Evolutionary conservation across 2,888 invertebrate species (phyloP), one percentile per base, ranked within the genome.

Genomic region (Labia minor): DNA sequence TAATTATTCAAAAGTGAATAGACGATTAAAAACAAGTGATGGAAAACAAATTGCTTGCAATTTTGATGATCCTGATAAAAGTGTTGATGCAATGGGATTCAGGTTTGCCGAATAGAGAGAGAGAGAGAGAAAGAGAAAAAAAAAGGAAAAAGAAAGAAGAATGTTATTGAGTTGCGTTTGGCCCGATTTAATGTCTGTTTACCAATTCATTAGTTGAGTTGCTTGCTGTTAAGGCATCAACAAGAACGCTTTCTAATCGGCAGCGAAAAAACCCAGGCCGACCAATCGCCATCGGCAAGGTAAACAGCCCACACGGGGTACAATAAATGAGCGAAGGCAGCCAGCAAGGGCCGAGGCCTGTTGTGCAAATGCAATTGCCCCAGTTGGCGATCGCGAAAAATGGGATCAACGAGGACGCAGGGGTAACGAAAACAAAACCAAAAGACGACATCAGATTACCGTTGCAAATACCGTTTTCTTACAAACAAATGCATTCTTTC

Each of bases 161-260:
- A 49, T n/a, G n/a, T 49, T 49, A 49, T 49, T 16, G 49, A 49
- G 49, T 16, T n/a, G 49, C 14, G 49, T 49, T 49, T 49, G 49
- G 49, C 49, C 49, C 49, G 49, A 49, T 49, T 49, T 26, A 26
- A 26, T 49, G 49, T 49, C 49, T 49, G 49, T 49, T 49, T 49
- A 49, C 49, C 49, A 49, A 49, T 49, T 49, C 49, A 49, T 49
- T 49, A 49, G 49, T 49, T 49, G 49, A 14, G 16, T 49, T 49
- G 49, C 49, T 16, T 3, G 26, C 26, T 26, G 26, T 26, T 16
- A 49, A 49, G 49, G n/a, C 14, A 49, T 49, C 49, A 16, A 49
- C 49, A 49, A 49, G 49, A 49, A 49, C 49, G 49, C 49, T 49
- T 49, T 49, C 49, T 49, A 49, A 49, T 49, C 49, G 49, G 49